Percentiles rank a stretch among this genome's conserved stretches.
These are phyloP conservation scores for Myathropa florea DNA, from an alignment of 2,888 invertebrate species.

Conservation along the genomic window DNA sequence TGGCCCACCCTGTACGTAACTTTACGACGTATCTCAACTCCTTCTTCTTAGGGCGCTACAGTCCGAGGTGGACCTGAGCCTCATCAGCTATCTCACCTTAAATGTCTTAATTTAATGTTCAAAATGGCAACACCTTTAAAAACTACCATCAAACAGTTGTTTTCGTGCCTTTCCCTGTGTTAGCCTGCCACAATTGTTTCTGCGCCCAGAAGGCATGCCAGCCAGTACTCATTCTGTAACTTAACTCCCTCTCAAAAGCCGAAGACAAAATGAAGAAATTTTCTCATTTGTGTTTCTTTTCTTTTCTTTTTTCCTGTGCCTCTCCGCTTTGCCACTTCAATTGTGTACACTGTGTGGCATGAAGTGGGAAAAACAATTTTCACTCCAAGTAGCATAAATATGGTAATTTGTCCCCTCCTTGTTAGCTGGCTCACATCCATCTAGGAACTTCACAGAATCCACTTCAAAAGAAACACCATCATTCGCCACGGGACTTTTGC, in stretches of 20 bases:
- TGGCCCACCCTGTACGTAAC: too few species aligned
- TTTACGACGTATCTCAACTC: too few species aligned
- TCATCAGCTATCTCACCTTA: too few species aligned
- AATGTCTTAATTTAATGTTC: too few species aligned
- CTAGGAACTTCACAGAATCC: constrained; percentile 4
- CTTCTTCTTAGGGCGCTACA: too few species aligned
- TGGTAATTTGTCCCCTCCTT: constrained; percentile 50
- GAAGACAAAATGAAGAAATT: background rate
- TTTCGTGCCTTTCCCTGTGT: too few species aligned
- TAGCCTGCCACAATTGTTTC: constrained; percentile 10
- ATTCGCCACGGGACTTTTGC: constrained; percentile 7
- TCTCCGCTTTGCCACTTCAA: constrained; percentile 21
- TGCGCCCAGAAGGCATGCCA: constrained; percentile 10
- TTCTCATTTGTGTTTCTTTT: background rate
- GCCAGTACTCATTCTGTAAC: background rate
- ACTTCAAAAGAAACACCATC: constrained; percentile 18
- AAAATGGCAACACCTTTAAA: too few species aligned
- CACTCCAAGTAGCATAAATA: constrained; percentile 52
- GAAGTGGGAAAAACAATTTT: background rate
- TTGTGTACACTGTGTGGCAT: background rate
- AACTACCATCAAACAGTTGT: too few species aligned
- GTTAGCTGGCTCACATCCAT: background rate
- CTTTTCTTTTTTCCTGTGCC: background rate
- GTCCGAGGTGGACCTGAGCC: too few species aligned
- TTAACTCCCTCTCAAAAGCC: constrained; percentile 9